Conservation (phyloP, 2,113 vertebrate genomes). For the Octodon degus region DNA sequence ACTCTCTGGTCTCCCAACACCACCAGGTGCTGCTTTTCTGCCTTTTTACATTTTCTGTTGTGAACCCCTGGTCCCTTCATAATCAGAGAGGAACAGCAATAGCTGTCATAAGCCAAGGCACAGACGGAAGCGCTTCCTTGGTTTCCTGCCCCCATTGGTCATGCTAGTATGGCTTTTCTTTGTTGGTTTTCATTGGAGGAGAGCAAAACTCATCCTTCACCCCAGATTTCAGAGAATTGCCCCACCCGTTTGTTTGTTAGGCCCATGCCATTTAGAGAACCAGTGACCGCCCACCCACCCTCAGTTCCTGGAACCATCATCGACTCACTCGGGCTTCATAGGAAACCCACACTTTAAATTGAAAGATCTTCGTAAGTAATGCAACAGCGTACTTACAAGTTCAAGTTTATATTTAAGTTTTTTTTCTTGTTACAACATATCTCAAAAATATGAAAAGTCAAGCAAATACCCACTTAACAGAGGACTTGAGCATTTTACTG, state of each 20-base stretch:
- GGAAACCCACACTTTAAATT: background rate
- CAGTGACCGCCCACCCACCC: background rate
- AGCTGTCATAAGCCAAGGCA: background rate
- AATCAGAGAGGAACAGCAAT: background rate
- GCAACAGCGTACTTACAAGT: fast-evolving
- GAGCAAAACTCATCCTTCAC: background rate
- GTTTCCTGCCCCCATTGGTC: background rate
- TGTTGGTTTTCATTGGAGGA: background rate
- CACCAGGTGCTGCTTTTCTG: background rate
- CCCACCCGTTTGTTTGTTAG: background rate
- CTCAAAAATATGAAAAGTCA: background rate
- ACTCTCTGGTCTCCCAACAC: background rate
- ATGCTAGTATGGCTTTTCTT: background rate
- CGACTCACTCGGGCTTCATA: background rate
- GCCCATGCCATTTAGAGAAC: background rate
- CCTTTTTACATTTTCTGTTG: slow-evolving; percentile 17
- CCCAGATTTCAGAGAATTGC: background rate
- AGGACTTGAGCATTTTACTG: background rate
- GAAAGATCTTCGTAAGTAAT: background rate
- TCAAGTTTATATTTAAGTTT: background rate
- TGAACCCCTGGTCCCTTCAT: background rate
- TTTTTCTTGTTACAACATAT: background rate
- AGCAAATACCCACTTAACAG: background rate
- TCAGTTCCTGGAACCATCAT: background rate
- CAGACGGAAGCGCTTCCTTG: background rate